phyloP scores from a whole-genome alignment of 2,113 vertebrate species.

The Chaetura pelagica region DNA sequence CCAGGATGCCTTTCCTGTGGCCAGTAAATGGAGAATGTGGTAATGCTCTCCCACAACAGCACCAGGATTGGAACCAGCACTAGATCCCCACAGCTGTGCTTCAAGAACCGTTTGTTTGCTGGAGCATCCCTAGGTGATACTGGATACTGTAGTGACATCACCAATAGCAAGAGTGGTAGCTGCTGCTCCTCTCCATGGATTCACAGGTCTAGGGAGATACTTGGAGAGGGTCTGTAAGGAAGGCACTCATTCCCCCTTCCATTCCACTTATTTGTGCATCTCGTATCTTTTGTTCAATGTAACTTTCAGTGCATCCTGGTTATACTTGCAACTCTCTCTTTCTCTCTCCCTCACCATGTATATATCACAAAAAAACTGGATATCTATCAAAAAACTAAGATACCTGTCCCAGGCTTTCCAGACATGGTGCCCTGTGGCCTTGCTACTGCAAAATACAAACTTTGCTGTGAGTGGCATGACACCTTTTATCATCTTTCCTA shows the following conservation, averaged over 20 bases:
- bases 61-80: background rate
- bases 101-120: background rate
- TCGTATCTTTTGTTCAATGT: background rate
- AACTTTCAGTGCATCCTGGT: background rate
- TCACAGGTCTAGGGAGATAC: background rate
- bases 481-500: background rate
- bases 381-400: background rate
- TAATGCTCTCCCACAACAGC: background rate
- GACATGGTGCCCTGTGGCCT: background rate
- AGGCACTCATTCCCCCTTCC: rapidly evolving
- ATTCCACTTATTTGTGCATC: background rate
- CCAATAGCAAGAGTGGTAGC: background rate
- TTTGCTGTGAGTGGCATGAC: background rate
- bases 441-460: background rate
- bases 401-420: background rate
- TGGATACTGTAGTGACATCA: background rate
- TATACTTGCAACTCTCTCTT: rapidly evolving
- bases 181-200: background rate
- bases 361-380: background rate
- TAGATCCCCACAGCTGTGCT: background rate
- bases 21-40: background rate
- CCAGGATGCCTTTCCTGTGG: rapidly evolving
- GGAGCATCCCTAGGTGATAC: background rate
- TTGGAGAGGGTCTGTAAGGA: background rate
- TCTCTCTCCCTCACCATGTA: background rate